Evolutionary conservation across 2,113 vertebrate genomes (phyloP).

Genomic region (Dromiciops gliroides): DNA sequence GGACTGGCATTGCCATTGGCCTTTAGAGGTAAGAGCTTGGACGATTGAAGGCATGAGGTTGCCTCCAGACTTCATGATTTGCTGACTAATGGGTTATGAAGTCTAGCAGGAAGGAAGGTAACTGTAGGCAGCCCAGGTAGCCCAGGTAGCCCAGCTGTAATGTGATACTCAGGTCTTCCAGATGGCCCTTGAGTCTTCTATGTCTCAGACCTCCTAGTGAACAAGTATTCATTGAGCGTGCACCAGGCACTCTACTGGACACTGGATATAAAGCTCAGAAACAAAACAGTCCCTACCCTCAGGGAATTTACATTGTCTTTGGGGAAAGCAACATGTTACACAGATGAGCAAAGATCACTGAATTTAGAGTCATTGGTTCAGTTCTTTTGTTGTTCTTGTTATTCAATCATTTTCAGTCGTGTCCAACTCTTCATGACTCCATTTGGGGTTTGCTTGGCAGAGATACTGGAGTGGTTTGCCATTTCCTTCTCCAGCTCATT

Average conservation of each 20-base stretch:
- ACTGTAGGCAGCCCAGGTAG: background rate
- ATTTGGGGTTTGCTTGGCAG: background rate
- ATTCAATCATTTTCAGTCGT: background rate
- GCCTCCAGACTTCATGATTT: background rate
- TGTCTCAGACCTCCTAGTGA: background rate
- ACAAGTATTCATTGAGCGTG: background rate
- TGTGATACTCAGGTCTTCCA: background rate
- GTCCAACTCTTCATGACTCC: background rate
- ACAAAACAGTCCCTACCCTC: background rate
- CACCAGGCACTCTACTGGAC: background rate
- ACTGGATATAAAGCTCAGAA: background rate
- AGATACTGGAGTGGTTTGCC: background rate
- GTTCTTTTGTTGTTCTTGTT: no score
- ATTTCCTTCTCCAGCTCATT: background rate
- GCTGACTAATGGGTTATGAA: background rate
- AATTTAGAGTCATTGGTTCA: background rate
- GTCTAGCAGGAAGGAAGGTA: background rate
- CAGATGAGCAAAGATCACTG: background rate
- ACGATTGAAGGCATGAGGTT: background rate
- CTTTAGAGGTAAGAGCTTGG: background rate
- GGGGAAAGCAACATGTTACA: background rate
- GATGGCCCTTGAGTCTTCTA: background rate
- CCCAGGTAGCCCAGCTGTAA: background rate
- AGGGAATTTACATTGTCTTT: background rate
- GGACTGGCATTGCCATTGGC: background rate